Evolutionary conservation across 92 coral and sea anemone genomes (phyloP).

Genomic region (Scolanthus callimorphus): DNA sequence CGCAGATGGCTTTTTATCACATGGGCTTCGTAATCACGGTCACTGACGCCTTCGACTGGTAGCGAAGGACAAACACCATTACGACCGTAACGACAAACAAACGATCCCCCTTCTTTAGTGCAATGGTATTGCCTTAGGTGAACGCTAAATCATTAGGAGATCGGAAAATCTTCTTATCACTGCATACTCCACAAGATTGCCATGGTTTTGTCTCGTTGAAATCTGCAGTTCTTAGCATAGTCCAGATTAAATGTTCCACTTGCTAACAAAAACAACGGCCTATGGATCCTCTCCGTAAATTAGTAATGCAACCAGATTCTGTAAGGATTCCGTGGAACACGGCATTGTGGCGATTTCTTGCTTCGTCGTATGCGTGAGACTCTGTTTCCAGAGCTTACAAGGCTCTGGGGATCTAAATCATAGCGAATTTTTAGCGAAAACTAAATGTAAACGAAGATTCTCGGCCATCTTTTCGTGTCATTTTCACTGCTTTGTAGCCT

Average conservation of each 20-base stretch:
- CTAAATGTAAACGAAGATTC: no score
- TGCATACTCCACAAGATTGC: constrained; percentile 88
- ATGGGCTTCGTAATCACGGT: constrained; percentile 91
- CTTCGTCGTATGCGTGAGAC: not conserved
- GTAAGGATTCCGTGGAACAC: no score
- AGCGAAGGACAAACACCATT: constrained; percentile 98
- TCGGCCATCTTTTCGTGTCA: no score
- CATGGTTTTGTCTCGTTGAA: constrained; percentile 84
- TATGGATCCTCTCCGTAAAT: constrained; percentile 32
- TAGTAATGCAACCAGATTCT: no score
- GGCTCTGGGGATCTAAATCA: constrained; percentile 1
- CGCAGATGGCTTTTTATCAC: constrained; percentile 82
- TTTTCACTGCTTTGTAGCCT: no score
- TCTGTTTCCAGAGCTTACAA: not conserved
- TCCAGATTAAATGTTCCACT: constrained; percentile 9
- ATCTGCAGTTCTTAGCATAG: constrained; percentile 93
- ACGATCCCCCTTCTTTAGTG: constrained; percentile 95
- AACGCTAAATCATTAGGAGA: constrained; percentile 84
- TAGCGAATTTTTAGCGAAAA: not conserved
- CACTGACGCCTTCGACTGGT: constrained; percentile 99
- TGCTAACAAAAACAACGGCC: not conserved
- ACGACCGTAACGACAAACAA: constrained; percentile 95
- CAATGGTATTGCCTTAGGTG: constrained; percentile 92
- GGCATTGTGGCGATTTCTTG: constrained; percentile 1
- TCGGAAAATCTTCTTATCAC: constrained; percentile 77